Conservation (phyloP, 2,113 vertebrate species). For the Dermatemys mawii region DNA sequence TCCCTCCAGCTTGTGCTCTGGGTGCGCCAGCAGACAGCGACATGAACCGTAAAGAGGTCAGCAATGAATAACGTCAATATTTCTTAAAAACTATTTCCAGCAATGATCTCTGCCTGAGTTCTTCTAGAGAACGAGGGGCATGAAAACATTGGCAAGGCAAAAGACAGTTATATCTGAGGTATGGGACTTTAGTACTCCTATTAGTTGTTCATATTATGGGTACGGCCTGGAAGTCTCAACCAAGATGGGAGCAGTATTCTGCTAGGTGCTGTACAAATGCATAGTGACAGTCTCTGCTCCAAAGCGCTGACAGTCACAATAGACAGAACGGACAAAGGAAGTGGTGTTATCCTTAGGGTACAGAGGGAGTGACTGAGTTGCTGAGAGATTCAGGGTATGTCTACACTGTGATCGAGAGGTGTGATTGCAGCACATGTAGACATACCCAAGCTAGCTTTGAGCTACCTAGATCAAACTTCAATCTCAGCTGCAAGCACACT, state of each 20-base stretch:
- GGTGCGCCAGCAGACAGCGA: not conserved
- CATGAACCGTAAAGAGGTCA: slow-evolving; percentile 1
- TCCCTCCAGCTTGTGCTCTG: not conserved
- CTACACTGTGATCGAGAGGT: too few species aligned
- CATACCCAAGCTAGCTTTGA: too few species aligned
- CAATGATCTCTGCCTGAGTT: not conserved
- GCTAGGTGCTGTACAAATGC: not conserved
- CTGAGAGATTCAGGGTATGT: too few species aligned
- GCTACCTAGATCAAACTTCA: too few species aligned
- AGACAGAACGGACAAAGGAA: not conserved
- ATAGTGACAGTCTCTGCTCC: not conserved
- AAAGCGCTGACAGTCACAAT: not conserved
- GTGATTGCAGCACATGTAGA: too few species aligned
- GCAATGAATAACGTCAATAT: slow-evolving; percentile 10
- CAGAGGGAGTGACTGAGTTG: not conserved
- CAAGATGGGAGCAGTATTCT: not conserved
- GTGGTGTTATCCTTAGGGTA: not conserved
- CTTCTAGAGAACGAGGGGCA: not conserved
- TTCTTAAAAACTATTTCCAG: slow-evolving; percentile 4
- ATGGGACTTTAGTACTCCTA: not conserved
- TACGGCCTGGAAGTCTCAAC: accelerated
- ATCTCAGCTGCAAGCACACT: too few species aligned
- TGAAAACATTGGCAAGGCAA: slow-evolving; percentile 24
- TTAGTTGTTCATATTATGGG: not conserved
- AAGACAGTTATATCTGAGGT: not conserved